Percentiles rank a stretch among this genome's conserved stretches.
Evolutionary conservation across 2,797 vertebrate species (phyloP).

Genomic region (Hylomyscus alleni): DNA sequence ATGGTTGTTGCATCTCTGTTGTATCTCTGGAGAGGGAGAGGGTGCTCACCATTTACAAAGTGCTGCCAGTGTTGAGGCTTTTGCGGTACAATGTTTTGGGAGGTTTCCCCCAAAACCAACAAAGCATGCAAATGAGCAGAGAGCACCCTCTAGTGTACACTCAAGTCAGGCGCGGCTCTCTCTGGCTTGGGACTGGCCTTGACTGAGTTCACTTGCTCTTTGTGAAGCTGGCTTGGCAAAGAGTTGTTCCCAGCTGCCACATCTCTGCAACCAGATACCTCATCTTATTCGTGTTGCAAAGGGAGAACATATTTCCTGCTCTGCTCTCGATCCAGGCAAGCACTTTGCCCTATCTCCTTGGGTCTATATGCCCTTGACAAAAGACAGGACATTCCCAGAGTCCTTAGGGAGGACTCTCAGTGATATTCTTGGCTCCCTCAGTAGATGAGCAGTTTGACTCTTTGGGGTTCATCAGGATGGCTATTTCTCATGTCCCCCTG

Average conservation of each 20-base stretch:
- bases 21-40: neutral
- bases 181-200: rapidly evolving
- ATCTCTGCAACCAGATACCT: neutral
- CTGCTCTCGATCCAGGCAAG: neutral
- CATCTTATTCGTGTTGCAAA: neutral
- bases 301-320: neutral
- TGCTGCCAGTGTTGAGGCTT: neutral
- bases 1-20: neutral
- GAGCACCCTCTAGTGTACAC: constrained; percentile 56
- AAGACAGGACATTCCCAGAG: neutral
- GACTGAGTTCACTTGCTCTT: neutral
- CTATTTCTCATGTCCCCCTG: neutral
- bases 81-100: neutral
- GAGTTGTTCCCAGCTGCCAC: neutral
- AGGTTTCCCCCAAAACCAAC: neutral
- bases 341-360: neutral
- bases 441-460: neutral
- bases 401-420: neutral
- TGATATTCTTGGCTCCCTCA: neutral
- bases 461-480: neutral
- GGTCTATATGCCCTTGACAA: neutral
- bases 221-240: neutral
- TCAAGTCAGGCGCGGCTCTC: neutral
- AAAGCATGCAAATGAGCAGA: rapidly evolving
- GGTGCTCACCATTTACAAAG: neutral